A percentile compares a stretch with the other conserved stretches of the same genome.
Conservation (phyloP, 1,140 invertebrate species). For the Drosophila sp. region DNA sequence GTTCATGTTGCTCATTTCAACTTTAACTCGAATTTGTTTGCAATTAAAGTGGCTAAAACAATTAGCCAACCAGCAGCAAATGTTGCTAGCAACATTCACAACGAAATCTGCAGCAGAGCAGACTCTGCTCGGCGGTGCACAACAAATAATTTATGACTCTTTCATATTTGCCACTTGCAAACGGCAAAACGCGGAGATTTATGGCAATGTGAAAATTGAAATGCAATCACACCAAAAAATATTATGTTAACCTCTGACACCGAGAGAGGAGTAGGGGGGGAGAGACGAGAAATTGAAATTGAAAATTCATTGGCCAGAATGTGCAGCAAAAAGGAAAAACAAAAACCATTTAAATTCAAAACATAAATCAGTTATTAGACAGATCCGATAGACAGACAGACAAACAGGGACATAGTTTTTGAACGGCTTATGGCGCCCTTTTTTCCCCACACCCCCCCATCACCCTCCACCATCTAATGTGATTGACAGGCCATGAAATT, state of each 20-base stretch:
- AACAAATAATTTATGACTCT: slow-evolving; percentile 69
- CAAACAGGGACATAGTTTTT: slow-evolving; percentile 3
- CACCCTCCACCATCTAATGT: slow-evolving; percentile 12
- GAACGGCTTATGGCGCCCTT: slow-evolving; percentile 17
- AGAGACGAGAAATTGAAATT: background rate
- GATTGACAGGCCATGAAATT: slow-evolving; percentile 75
- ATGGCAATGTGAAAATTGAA: slow-evolving; percentile 72
- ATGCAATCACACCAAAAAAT: slow-evolving; percentile 73
- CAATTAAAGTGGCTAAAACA: slow-evolving; percentile 8
- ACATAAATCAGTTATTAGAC: slow-evolving; percentile 52
- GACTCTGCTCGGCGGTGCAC: background rate
- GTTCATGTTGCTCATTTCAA: background rate
- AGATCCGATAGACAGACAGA: background rate
- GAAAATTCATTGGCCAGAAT: slow-evolving; percentile 7
- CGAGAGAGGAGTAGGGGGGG: background rate
- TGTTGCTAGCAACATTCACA: slow-evolving; percentile 7
- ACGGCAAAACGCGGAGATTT: slow-evolving; percentile 49
- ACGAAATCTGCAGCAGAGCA: too few species aligned
- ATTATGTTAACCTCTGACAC: slow-evolving; percentile 76
- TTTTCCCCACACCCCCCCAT: slow-evolving; percentile 11
- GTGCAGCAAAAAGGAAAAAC: slow-evolving; percentile 18
- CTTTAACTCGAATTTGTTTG: slow-evolving; percentile 7
- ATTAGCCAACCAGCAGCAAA: background rate
- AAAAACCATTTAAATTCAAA: background rate
- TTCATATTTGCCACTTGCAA: slow-evolving; percentile 69